A percentile compares a stretch with the other conserved stretches of the same genome.
Conservation (phyloP, 1,140 invertebrate species). For the Chrysopa pallens region DNA sequence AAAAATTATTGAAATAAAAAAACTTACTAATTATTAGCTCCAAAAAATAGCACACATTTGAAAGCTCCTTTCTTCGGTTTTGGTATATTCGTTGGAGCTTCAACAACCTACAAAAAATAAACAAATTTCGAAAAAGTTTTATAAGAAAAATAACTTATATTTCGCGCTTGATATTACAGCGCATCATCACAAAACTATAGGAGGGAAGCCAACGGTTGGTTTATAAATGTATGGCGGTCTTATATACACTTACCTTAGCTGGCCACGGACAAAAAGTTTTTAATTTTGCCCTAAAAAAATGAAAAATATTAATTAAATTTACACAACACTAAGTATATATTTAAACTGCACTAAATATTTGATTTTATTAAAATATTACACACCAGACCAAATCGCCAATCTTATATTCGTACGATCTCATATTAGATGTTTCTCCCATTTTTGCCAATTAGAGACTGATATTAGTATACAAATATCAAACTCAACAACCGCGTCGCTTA, state of each 20-base stretch:
- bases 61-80: conserved; percentile 44
- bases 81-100: conserved; percentile 45
- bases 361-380: neutral
- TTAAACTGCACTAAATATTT: neutral
- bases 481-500: too few relatives aligned
- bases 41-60: conserved; percentile 87
- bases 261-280: conserved; percentile 89
- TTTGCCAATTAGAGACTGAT: too few relatives aligned
- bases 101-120: conserved; percentile 41
- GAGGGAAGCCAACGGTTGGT: neutral
- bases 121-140: neutral
- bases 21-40: conserved; percentile 81
- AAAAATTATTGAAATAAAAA: conserved; percentile 1
- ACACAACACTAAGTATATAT: neutral
- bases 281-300: conserved; percentile 80
- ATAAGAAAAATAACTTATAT: neutral
- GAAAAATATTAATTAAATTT: too few relatives aligned
- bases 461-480: too few relatives aligned
- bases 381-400: neutral
- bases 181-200: neutral
- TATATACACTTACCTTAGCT: conserved; percentile 58
- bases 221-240: conserved; percentile 9
- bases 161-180: neutral
- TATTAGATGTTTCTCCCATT: too few relatives aligned
- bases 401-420: neutral